Conservation (phyloP, 1,140 invertebrate genomes). For the Sminthurinus signatus region DNA sequence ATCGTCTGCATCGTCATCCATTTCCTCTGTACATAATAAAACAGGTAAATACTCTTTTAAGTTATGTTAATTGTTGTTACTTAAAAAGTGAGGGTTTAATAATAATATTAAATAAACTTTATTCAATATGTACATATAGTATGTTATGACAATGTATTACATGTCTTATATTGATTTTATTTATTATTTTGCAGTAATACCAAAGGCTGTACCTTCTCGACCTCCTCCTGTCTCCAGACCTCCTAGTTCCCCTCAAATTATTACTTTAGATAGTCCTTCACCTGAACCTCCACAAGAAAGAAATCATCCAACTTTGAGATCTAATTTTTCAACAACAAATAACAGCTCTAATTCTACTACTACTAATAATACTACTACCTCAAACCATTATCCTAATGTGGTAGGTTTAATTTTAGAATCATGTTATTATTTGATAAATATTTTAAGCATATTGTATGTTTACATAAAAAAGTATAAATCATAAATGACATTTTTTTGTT, state of each 20-base stretch:
- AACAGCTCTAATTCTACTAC: background rate
- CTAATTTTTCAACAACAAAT: background rate
- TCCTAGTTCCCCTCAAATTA: conserved; percentile 19
- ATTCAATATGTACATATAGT: no score
- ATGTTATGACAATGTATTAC: background rate
- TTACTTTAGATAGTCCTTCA: conserved; percentile 22
- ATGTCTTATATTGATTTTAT: background rate
- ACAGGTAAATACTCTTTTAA: background rate
- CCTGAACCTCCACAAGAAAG: background rate
- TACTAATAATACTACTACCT: background rate
- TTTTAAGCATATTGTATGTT: no score
- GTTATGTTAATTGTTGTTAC: background rate
- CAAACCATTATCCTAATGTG: no score
- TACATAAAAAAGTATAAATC: no score
- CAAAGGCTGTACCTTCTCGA: background rate
- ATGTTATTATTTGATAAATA: no score
- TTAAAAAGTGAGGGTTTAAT: background rate
- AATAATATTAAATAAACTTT: background rate
- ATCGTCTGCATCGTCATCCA: background rate
- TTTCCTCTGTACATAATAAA: background rate
- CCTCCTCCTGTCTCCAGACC: background rate
- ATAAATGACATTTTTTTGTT: no score
- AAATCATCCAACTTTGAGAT: background rate
- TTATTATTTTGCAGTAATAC: background rate
- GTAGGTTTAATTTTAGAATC: no score